Base-by-base conservation (phyloP, 2,888 invertebrate genomes). In the Deroplatys truncata region DNA sequence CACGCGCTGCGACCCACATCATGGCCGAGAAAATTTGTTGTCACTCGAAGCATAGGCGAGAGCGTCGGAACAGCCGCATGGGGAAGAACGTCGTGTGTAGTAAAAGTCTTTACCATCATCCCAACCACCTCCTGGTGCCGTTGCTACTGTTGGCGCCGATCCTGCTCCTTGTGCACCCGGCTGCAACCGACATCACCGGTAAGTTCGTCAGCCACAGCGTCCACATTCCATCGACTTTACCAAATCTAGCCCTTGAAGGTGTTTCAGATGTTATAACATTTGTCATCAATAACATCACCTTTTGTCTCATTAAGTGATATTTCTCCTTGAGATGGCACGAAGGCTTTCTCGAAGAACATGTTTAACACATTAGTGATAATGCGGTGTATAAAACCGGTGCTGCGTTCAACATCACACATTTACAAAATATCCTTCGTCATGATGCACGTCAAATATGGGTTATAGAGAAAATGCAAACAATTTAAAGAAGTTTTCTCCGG, bases 181-280 rank as follows among this genome's bases (percentile, higher is more conserved):
- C 72, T 86, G 84, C 49, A 35, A 86, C 90, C 31, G 90, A 90
- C 88, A 90, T 90, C 88, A 90, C 90, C 56, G 90, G 90, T 90
- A 82, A 90, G 90, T 88, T 29, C n/a, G 35, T 8, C 20, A 84
- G 35, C 25, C 35, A 84, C 56, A 56, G 15, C 56, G 25, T 25
- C 56, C 56, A 72, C 56, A 20, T 72, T 72, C 56, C 56, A 72
- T 56, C 56, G 56, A 2, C 56, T 15, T 15, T 56, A 16, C 56
- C 16, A 56, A 3, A 56, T 72, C 20, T 72, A 20, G 20, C 0
- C 56, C 56, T 72, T 72, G 25, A 72, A 72, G 43, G 56, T 72
- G 56, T 56, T 15, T 49, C 10, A 49, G 1, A 49, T 49, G 31
- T 56, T 3, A 56, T 2, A 56, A 16, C 15, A 56, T 16, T 20